Evolutionary conservation across 2,113 vertebrate species (phyloP).

Genomic region (Bambusicola thoracicus): DNA sequence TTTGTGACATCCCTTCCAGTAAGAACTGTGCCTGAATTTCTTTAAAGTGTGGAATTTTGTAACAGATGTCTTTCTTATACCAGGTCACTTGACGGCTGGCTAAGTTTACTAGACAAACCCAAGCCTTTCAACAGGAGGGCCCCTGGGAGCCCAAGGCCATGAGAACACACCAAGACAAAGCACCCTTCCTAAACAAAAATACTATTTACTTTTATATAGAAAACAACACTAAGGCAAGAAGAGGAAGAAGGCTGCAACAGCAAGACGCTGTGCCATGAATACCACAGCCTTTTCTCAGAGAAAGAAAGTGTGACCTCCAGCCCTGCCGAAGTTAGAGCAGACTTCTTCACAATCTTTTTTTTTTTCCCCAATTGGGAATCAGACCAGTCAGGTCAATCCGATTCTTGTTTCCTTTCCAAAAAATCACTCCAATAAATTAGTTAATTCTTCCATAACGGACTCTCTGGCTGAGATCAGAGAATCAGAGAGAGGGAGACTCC

Average conservation of each 20-base stretch:
- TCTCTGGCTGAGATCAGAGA: too few relatives aligned
- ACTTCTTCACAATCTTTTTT: neutral
- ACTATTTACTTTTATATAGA: neutral
- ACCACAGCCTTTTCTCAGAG: neutral
- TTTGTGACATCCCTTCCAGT: neutral
- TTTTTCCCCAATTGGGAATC: neutral
- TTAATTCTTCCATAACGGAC: too few relatives aligned
- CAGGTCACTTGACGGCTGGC: neutral
- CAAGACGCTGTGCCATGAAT: accelerated
- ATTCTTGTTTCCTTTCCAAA: neutral
- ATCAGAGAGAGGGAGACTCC: neutral
- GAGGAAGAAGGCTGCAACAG: neutral
- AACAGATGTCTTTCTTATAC: neutral
- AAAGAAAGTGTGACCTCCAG: accelerated
- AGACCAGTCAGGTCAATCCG: accelerated
- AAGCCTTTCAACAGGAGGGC: neutral
- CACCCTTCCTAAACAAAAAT: neutral
- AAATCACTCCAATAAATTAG: neutral
- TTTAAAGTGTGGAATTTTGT: neutral
- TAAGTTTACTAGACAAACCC: neutral
- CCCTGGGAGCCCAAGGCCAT: too few relatives aligned
- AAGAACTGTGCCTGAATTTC: neutral
- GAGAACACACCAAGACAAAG: neutral
- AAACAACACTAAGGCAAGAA: neutral
- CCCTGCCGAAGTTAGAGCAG: neutral